Conservation (phyloP, 1,140 invertebrate genomes). For the Halesus radiatus region DNA sequence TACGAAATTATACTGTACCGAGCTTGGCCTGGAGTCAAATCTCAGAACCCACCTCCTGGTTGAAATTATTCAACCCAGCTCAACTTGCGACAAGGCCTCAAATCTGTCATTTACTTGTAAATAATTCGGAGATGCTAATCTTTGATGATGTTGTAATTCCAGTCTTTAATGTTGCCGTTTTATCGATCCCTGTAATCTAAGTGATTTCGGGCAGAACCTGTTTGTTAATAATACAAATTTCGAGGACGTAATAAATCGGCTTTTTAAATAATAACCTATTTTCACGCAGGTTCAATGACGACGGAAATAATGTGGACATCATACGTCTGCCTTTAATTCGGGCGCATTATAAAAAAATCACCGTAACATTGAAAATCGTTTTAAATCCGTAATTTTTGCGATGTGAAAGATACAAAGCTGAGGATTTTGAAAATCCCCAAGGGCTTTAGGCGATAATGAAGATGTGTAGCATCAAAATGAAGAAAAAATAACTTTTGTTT, state of each 20-base stretch:
- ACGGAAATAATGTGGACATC: not conserved
- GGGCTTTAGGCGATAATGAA: too few relatives aligned
- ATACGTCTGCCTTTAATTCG: not conserved
- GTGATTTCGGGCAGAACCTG: slow-evolving; percentile 7
- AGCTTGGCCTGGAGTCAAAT: slow-evolving; percentile 11
- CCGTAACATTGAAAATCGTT: too few relatives aligned
- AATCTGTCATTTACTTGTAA: too few relatives aligned
- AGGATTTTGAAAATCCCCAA: too few relatives aligned
- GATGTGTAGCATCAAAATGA: too few relatives aligned
- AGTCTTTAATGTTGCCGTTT: not conserved
- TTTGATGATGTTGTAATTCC: slow-evolving; percentile 10
- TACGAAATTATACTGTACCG: slow-evolving; percentile 13
- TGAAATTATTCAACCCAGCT: too few relatives aligned
- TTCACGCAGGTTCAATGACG: not conserved
- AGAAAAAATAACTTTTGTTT: too few relatives aligned
- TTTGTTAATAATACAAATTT: slow-evolving; percentile 22
- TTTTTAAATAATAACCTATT: slow-evolving; percentile 27
- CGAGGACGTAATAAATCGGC: not conserved
- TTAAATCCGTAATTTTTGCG: too few relatives aligned
- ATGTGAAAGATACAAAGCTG: too few relatives aligned
- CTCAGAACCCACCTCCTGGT: not conserved
- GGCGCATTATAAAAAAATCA: too few relatives aligned
- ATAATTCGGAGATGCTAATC: too few relatives aligned
- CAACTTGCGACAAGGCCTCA: too few relatives aligned
- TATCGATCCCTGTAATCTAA: slow-evolving; percentile 27